Evolutionary conservation across 2,113 vertebrate species (phyloP).

Genomic region (mouse (Mus musculus)): GRCm39 chr4:152863501-152864000

Average conservation of each 20-base stretch:
- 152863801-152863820: not conserved
- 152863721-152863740: not conserved
- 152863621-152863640: rapidly evolving
- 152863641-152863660: not conserved
- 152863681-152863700: rapidly evolving
- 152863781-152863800: too few relatives aligned
- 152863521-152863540: rapidly evolving
- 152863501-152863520: not conserved
- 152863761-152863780: rapidly evolving
- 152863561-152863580: rapidly evolving
- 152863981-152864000: slow-evolving; percentile 78
- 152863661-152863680: not conserved
- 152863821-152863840: not conserved
- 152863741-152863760: rapidly evolving
- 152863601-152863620: rapidly evolving
- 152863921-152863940: slow-evolving; percentile 31
- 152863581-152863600: not conserved
- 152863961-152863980: slow-evolving; percentile 79
- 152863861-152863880: not conserved
- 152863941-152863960: not conserved
- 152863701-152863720: not conserved
- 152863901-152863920: slow-evolving; percentile 57
- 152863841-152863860: not conserved
- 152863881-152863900: not conserved
- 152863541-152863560: too few relatives aligned